Base-by-base conservation (phyloP, 2,797 vertebrate genomes). In the Staurois parvus region DNA sequence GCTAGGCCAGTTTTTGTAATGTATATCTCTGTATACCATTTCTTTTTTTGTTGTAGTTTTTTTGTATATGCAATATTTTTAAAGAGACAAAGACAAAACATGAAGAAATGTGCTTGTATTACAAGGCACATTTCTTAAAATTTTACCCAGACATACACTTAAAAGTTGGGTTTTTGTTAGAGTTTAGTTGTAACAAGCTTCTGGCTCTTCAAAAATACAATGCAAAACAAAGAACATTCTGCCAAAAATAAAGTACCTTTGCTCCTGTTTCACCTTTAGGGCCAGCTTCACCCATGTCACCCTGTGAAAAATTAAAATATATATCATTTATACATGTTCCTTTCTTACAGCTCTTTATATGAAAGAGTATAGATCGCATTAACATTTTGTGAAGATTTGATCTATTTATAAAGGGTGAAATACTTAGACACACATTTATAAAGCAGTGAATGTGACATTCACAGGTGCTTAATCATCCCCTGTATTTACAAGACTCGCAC, bases 261-360 rank as follows among this genome's bases (percentile, higher is more conserved):
- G 97, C 96, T 69, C 98, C 98, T 0, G 91, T 29, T 32, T 97
- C 96, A 87, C 98, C 98, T 92, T 97, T 99, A 5, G 83, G 93
- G 28, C 98, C 98, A 13, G 93, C 94, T 88, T 98, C 96, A 13
- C 98, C 98, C 93, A 95, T 89, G 87, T 99, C 97, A 64, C 98
- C 98, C 98, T 99, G 88, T 86, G 84, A 24, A 84, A 80, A 88
- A 89, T 17, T 1, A 72, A 88, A 59, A 59, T 21, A 59, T 24
- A 24, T 5, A 52, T 0, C 19, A 52, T 52, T 59, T 24, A 21
- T 59, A 1, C 19, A 56, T 56, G 52, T 4, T 21, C 21, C 19
- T 24, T 24, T 24, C 52, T 24, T 24, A 24, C 21, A 21, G 8
- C 52, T 5, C 8, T 59, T 59, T 24, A 59, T 2, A 59, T 8